phyloP scores from a whole-genome alignment of 2,797 vertebrate genomes.

The Poeciliopsis turneri region DNA sequence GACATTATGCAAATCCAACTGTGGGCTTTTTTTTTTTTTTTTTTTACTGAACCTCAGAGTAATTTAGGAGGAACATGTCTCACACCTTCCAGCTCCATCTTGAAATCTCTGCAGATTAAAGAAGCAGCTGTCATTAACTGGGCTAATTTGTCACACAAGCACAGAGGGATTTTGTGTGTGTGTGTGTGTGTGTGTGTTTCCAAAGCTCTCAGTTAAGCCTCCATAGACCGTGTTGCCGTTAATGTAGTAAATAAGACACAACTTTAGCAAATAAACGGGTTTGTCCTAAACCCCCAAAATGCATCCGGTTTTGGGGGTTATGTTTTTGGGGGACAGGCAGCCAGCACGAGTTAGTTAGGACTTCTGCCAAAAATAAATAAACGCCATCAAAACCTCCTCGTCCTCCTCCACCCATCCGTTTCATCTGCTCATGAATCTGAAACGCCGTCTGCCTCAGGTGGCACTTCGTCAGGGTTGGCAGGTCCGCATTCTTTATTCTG shows the following conservation, averaged over 20 bases:
- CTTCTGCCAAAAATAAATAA: conserved; percentile 3
- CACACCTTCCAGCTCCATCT: background rate
- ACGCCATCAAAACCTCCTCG: background rate
- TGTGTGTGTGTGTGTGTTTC: too few species aligned
- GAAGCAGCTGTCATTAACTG: background rate
- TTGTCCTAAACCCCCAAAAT: background rate
- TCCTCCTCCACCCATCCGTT: too few species aligned
- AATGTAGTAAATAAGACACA: background rate
- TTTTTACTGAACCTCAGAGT: background rate
- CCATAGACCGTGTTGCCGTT: background rate
- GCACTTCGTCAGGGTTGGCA: conserved; percentile 3
- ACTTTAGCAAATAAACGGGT: background rate
- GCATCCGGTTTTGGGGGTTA: background rate
- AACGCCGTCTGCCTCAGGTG: background rate
- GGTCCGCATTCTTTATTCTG: background rate
- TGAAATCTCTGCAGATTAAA: background rate
- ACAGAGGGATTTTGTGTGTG: background rate
- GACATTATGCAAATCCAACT: background rate
- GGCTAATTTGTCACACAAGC: background rate
- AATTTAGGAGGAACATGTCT: background rate
- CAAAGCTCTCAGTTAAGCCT: background rate
- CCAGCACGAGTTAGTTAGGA: background rate
- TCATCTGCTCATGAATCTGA: background rate
- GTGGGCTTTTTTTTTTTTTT: background rate
- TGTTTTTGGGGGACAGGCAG: background rate